Conservation (phyloP, 30 jellyfish, hydroid and myxozoan species). For the Chrysaora quinquecirrha region DNA sequence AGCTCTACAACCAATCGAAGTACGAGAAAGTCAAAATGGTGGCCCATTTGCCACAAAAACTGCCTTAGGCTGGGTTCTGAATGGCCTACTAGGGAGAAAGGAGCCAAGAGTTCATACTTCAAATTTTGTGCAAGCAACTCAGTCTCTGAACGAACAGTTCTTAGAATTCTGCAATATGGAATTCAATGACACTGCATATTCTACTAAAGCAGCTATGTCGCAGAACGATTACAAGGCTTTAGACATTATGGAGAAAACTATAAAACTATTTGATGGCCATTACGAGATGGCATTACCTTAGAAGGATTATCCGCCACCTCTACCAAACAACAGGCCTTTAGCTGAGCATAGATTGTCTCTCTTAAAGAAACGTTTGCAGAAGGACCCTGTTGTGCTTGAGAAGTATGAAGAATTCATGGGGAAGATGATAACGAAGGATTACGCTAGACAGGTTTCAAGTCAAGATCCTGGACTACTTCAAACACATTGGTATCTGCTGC, state of each 20-base stretch:
- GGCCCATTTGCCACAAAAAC: slow-evolving; percentile 8
- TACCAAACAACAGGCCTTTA: slow-evolving; percentile 18
- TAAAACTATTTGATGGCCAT: slow-evolving; percentile 38
- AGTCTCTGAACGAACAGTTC: background rate
- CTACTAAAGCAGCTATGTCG: background rate
- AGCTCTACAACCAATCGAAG: slow-evolving; percentile 31
- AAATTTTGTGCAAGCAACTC: background rate
- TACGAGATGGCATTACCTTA: slow-evolving; percentile 50
- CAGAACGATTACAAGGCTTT: background rate
- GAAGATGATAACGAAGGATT: background rate
- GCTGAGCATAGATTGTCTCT: slow-evolving; percentile 27
- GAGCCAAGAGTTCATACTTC: background rate
- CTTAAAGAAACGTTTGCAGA: background rate
- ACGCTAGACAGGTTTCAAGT: slow-evolving; percentile 9
- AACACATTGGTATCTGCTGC: slow-evolving; percentile 77
- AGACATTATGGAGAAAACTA: slow-evolving; percentile 17
- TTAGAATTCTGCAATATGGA: background rate
- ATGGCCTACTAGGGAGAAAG: slow-evolving; percentile 36
- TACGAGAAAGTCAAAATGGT: slow-evolving; percentile 18
- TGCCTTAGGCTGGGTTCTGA: slow-evolving; percentile 20
- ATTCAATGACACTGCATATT: background rate
- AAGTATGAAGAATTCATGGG: slow-evolving; percentile 14
- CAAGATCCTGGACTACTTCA: background rate
- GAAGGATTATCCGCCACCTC: slow-evolving; percentile 10
- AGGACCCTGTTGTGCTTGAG: background rate